Evolutionary conservation across 1,140 invertebrate species (phyloP), one percentile per base, ranked within the genome.

Genomic region (Brachionus angularis): DNA sequence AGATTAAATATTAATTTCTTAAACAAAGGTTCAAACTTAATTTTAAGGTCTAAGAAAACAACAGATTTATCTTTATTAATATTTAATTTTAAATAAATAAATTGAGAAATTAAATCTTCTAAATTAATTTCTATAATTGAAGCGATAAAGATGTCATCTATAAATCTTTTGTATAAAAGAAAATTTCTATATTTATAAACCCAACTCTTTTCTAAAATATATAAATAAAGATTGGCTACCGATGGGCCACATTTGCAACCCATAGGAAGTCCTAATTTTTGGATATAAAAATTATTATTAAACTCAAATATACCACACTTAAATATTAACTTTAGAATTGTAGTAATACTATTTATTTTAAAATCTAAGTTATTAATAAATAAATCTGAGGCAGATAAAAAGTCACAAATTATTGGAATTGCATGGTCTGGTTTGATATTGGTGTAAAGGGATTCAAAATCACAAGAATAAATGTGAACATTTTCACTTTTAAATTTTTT

Each of bases 161-260:
- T 52, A 27, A 52, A 52, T 52, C 49, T 52, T n/a, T 52, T 52
- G n/a, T 27, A 52, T n/a, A n/a, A n/a, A 52, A 52, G 5, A 25
- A 52, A 12, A 27, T 12, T 25, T 2, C 18, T 12, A 14, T 52
- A 27, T 27, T 27, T 27, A 8, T 4, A 25, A 25, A 27, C 14
- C 49, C 49, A 52, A n/a, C n/a, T 52, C 29, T 52, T 52, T 27
- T 52, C 49, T 5, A 52, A 25, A 10, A 52, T 25, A 27, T 10
- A 52, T 27, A 52, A 27, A 52, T 52, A 31, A 25, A 52, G n/a
- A 29, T 52, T 52, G 10, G 49, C 49, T 14, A 52, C 25, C 5
- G 18, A 25, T 25, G 49, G 49, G 7, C 49, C 49, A 52, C 49
- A 52, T 25, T 52, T 52, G n/a, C 21, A 5, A 25, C 49, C 49